phyloP scores from a whole-genome alignment of 2,113 vertebrate genomes.

The Larimichthys crocea region DNA sequence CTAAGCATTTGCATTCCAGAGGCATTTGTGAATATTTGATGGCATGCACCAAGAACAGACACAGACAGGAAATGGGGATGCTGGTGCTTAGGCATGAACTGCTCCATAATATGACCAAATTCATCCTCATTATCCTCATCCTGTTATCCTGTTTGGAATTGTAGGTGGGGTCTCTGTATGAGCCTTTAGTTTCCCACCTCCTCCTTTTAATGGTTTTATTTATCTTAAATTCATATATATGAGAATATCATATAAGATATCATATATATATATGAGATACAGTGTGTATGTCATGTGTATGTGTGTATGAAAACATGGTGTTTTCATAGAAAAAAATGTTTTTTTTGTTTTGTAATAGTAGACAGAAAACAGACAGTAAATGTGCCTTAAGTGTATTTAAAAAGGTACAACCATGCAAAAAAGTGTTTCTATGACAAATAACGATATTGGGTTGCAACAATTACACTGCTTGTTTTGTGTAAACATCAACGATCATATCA shows the following conservation, averaged over 20 bases:
- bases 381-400: too few species aligned
- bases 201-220: too few species aligned
- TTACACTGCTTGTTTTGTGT: not conserved
- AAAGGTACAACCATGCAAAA: not conserved
- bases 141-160: too few species aligned
- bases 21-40: slow-evolving; percentile 74
- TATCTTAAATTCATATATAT: too few species aligned
- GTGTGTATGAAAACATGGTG: too few species aligned
- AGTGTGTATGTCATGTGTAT: too few species aligned
- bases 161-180: too few species aligned
- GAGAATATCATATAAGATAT: too few species aligned
- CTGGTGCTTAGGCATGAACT: slow-evolving; percentile 41
- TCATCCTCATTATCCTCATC: too few species aligned
- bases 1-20: slow-evolving; percentile 74
- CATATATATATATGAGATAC: too few species aligned
- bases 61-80: slow-evolving; percentile 32
- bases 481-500: not conserved
- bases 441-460: not conserved
- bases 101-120: slow-evolving; percentile 30
- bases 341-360: not conserved
- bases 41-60: slow-evolving; percentile 42
- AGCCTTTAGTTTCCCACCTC: too few species aligned
- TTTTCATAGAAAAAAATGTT: too few species aligned
- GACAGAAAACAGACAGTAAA: not conserved
- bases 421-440: not conserved